Conservation (phyloP, 2,888 invertebrate species). For the Tipula vernalis region DNA sequence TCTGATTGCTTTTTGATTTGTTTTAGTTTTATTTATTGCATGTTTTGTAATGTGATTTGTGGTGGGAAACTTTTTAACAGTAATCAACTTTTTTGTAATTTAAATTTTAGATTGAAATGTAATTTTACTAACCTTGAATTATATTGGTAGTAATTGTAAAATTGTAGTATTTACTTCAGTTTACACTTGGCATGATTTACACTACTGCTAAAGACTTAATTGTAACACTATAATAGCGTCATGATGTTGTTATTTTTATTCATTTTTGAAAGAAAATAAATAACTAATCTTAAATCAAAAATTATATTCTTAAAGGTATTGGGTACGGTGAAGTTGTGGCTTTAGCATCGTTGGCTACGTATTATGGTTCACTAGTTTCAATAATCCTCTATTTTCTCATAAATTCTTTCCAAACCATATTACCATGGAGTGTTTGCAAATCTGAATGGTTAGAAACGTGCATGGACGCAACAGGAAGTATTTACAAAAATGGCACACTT, state of each 20-base stretch:
- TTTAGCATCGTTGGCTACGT: conserved; percentile 43
- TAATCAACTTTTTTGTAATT: neutral
- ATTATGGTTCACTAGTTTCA: conserved; percentile 51
- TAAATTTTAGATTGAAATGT: neutral
- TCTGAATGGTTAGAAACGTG: conserved; percentile 40
- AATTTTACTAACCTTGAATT: neutral
- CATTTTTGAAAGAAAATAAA: neutral
- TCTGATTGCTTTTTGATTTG: conserved; percentile 11
- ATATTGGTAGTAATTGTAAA: no score
- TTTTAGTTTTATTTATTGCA: neutral
- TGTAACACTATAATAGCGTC: no score
- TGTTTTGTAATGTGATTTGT: neutral
- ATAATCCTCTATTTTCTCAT: conserved; percentile 47
- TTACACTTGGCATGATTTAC: no score
- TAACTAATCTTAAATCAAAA: neutral
- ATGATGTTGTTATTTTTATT: neutral
- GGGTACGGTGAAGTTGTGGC: conserved; percentile 42
- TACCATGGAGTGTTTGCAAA: conserved; percentile 51
- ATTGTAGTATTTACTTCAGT: no score
- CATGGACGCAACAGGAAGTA: conserved; percentile 24
- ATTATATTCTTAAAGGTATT: conserved; percentile 35
- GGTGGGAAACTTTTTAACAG: neutral
- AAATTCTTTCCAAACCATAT: conserved; percentile 44
- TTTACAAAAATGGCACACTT: conserved; percentile 12
- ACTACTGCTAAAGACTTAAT: no score